Conservation (phyloP, 2,797 vertebrate species). For the Potorous gilbertii region DNA sequence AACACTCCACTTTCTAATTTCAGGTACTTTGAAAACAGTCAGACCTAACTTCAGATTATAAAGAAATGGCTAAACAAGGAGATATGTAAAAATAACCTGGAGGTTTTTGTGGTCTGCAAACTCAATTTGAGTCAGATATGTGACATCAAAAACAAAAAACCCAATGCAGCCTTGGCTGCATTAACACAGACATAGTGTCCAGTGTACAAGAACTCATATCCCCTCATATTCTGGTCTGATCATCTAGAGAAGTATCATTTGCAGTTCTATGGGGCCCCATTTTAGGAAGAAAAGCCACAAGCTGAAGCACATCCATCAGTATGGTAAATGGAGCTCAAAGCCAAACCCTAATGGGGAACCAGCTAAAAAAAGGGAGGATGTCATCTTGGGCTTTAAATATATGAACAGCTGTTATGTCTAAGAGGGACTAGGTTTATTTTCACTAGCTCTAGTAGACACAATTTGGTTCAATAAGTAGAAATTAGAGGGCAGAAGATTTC, state of each 20-base stretch:
- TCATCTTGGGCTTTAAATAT: neutral
- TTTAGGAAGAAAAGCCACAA: neutral
- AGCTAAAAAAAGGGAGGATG: neutral
- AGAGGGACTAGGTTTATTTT: neutral
- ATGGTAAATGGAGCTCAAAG: neutral
- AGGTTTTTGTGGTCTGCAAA: neutral
- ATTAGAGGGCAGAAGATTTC: neutral
- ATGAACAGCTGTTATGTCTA: neutral
- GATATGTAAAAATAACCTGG: neutral
- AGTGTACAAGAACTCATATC: neutral
- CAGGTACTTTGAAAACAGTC: neutral
- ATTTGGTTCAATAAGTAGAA: neutral
- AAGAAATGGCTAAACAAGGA: neutral
- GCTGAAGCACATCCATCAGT: neutral
- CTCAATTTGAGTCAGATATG: neutral
- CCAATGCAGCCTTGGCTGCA: neutral
- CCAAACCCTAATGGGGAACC: neutral
- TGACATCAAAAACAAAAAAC: neutral
- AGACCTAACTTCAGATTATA: neutral
- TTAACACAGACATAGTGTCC: neutral
- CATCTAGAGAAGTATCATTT: neutral
- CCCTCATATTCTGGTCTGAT: neutral
- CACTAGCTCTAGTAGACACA: neutral
- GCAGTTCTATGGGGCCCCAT: neutral
- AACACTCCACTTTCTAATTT: neutral